Evolutionary conservation across 2,113 vertebrate species (phyloP).

Genomic region (Columba livia): DNA sequence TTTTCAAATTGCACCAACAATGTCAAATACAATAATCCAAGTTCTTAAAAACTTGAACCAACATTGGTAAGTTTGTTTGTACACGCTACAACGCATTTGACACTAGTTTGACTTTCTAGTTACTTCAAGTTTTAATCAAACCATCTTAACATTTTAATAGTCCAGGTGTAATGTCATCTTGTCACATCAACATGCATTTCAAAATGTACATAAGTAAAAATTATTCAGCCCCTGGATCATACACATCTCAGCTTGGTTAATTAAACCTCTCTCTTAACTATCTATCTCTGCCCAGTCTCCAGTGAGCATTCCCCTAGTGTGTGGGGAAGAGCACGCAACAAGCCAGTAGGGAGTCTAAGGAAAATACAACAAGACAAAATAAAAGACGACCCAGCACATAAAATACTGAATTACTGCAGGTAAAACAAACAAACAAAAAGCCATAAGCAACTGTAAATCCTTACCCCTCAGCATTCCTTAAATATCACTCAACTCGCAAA

Average conservation of each 20-base stretch:
- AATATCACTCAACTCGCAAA: neutral
- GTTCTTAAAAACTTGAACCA: neutral
- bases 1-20: neutral
- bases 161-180: constrained; percentile 17
- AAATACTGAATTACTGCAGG: neutral
- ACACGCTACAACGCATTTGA: neutral
- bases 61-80: neutral
- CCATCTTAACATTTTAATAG: neutral
- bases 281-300: constrained; percentile 1
- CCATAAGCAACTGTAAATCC: neutral
- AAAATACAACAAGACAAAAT: neutral
- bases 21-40: neutral
- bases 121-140: constrained; percentile 19
- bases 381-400: neutral
- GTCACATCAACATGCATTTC: neutral
- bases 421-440: neutral
- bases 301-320: neutral
- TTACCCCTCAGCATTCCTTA: neutral
- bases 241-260: neutral
- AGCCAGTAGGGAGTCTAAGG: neutral
- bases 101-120: neutral
- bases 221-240: neutral
- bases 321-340: constrained; percentile 4
- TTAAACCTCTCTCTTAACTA: neutral
- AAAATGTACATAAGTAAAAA: neutral